phyloP scores from a whole-genome alignment of 2,888 invertebrate species.

The Anticlea derivata region DNA sequence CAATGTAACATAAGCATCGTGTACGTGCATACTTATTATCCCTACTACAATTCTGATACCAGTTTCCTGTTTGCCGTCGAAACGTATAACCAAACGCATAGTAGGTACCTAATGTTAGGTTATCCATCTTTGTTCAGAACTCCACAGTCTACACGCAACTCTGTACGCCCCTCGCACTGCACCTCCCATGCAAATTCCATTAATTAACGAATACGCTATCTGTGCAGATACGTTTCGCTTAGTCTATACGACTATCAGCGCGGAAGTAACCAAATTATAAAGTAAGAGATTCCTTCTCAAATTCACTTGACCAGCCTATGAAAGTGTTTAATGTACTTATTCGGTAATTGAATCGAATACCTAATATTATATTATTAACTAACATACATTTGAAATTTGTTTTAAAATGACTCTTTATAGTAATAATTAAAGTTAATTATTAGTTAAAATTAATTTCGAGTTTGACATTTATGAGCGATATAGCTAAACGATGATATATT shows the following conservation, averaged over 20 bases:
- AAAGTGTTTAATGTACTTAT: too few species aligned
- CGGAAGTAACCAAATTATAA: neutral
- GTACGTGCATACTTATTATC: neutral
- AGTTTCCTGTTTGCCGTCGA: neutral
- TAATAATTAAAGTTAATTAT: too few species aligned
- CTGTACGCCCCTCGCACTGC: conserved; percentile 29
- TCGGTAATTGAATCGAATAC: too few species aligned
- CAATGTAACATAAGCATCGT: too few species aligned
- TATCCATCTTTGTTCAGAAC: conserved; percentile 8
- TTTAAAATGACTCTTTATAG: too few species aligned
- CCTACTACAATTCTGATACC: neutral
- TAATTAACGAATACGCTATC: conserved; percentile 52
- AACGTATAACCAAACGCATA: neutral
- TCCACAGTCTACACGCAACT: conserved; percentile 10
- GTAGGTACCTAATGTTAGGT: neutral
- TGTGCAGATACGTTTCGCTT: conserved; percentile 10
- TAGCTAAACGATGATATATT: too few species aligned
- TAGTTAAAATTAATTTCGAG: too few species aligned
- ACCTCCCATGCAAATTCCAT: conserved; percentile 49
- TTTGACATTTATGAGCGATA: too few species aligned
- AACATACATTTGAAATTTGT: too few species aligned
- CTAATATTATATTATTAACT: too few species aligned
- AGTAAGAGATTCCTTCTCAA: too few species aligned
- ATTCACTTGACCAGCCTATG: too few species aligned
- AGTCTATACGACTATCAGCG: neutral